Conservation (phyloP, 2,113 vertebrate species). For the Scophthalmus maximus region DNA sequence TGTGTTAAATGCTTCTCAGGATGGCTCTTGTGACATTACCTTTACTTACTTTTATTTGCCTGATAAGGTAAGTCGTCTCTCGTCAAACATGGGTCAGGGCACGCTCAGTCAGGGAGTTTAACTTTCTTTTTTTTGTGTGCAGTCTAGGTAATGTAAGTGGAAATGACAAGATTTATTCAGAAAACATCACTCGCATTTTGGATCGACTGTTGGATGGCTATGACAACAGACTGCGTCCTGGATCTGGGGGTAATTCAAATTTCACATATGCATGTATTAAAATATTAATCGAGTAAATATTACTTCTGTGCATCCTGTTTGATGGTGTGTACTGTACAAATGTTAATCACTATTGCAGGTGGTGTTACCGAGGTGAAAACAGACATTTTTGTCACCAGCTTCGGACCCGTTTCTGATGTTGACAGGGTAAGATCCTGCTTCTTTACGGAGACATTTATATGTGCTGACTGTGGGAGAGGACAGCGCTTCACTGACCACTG, state of each 20-base stretch:
- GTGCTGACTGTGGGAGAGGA: conserved; percentile 41
- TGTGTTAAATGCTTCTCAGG: conserved; percentile 8
- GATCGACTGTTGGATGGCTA: conserved; percentile 93
- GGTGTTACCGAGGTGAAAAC: conserved; percentile 85
- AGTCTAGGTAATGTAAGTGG: conserved; percentile 80
- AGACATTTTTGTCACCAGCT: conserved; percentile 87
- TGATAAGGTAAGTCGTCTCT: conserved; percentile 56
- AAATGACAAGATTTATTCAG: conserved; percentile 80
- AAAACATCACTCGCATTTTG: conserved; percentile 91
- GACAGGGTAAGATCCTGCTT: conserved; percentile 80
- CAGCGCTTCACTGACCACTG: conserved; percentile 50
- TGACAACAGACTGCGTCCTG: conserved; percentile 91
- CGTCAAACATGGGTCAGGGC: neutral
- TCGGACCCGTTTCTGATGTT: conserved; percentile 86
- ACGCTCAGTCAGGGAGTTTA: neutral
- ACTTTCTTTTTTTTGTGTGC: conserved; percentile 28
- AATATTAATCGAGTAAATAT: no score
- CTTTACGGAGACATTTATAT: conserved; percentile 21
- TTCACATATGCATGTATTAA: no score
- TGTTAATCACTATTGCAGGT: conserved; percentile 67
- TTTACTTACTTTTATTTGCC: conserved; percentile 57
- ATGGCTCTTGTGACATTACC: conserved; percentile 50
- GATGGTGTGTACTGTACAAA: neutral
- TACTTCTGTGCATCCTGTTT: neutral
- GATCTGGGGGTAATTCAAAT: conserved; percentile 87